phyloP scores from a whole-genome alignment of 2,113 vertebrate species.

The Corythornis cristatus region DNA sequence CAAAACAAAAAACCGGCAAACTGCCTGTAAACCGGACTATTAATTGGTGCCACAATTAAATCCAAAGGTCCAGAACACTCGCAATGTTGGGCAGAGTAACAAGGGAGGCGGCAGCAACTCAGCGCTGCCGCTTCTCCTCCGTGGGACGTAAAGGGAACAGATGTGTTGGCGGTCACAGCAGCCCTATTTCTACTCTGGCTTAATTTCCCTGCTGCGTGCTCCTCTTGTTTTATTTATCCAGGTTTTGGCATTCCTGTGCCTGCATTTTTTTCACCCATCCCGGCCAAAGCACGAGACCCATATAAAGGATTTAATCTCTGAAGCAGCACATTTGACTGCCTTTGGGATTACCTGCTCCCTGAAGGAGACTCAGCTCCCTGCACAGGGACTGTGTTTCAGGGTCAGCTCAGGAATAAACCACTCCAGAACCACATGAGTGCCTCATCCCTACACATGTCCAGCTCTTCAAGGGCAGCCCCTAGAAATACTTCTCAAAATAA shows the following conservation, averaged over 20 bases:
- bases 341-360: neutral
- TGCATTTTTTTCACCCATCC: neutral
- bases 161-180: slow-evolving; percentile 11
- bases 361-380: neutral
- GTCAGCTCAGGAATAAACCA: neutral
- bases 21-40: slow-evolving; percentile 5
- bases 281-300: rapidly evolving
- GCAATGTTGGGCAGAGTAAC: slow-evolving; percentile 50
- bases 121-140: neutral
- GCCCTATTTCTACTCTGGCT: neutral
- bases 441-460: neutral
- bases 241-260: neutral
- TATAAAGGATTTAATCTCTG: neutral
- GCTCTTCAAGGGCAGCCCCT: neutral
- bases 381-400: neutral
- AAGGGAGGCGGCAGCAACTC: slow-evolving; percentile 1
- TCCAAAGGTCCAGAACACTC: slow-evolving; percentile 32
- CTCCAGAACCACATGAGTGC: neutral
- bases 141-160: slow-evolving; percentile 53
- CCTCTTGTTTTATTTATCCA: neutral
- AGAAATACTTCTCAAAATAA: neutral
- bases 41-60: slow-evolving; percentile 55
- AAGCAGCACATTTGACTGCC: rapidly evolving
- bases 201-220: neutral
- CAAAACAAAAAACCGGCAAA: neutral